Evolutionary conservation across 1,140 invertebrate species (phyloP), one percentile per base, ranked within the genome.

Genomic region (Telenomus remus): DNA sequence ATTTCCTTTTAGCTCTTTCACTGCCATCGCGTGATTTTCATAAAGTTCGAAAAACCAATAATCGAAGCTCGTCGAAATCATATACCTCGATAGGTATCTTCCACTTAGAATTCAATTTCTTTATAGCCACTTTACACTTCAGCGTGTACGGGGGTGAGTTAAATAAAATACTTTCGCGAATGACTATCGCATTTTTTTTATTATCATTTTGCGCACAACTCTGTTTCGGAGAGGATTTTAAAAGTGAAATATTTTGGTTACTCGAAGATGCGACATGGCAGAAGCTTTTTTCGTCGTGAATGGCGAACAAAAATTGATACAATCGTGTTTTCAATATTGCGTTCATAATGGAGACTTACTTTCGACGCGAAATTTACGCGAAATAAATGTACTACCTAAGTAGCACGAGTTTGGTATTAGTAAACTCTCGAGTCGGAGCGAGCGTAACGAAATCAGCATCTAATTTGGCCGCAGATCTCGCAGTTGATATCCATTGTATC

Each of bases 91-190:
- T 74, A 46, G 57, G 48, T 68, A 63, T 68, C 63, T 57, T 13
- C 49, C 71, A 68, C 64, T 68, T 65, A 68, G 64, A 63, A 74
- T 74, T 63, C 71, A 64, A 63, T 74, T 74, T 74, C 71, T 57
- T 68, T 59, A 68, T 68, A 74, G 59, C 46, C 71, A 74, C 71
- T 74, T 74, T 74, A 68, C 71, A 74, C 71, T 68, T 68, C 59
- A 35, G 49, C 71, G 60, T 68, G 59, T 44, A 64, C 56, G 55
- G 46, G 9, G 8, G n/a, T 15, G 47, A 63, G 57, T 68, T 51
- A 42, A 74, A 74, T 74, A 51, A 57, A 74, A 60, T 27, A 68
- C n/a, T 74, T 74, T 68, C 19, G 43, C 9, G 35, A 68, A 61
- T 74, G 71, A 61, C 61, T 61, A 60, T 65, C 51, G 39, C 46